Conservation (phyloP, 1,140 invertebrate genomes). For the Formica exsecta region DNA sequence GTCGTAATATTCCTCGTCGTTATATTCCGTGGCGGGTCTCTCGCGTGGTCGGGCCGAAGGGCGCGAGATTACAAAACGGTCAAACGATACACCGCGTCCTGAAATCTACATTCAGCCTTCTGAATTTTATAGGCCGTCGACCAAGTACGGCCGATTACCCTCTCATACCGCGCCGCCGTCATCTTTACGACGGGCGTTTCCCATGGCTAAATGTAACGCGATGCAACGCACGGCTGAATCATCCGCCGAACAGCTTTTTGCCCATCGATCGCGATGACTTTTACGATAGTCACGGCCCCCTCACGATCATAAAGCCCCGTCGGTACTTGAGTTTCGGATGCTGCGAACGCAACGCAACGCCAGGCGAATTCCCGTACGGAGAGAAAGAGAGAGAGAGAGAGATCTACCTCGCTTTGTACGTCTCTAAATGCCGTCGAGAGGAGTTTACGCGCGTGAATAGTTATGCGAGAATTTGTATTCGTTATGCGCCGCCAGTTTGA, state of each 20-base stretch:
- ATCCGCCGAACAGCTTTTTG: conserved; percentile 74
- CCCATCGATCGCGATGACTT: conserved; percentile 84
- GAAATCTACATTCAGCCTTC: conserved; percentile 83
- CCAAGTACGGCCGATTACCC: conserved; percentile 66
- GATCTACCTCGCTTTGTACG: conserved; percentile 11
- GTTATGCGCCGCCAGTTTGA: conserved; percentile 44
- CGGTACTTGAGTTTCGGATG: conserved; percentile 58
- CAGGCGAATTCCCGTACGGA: not conserved
- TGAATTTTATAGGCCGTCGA: conserved; percentile 81
- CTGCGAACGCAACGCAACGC: conserved; percentile 10
- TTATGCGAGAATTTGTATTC: conserved; percentile 55
- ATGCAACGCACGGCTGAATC: conserved; percentile 70
- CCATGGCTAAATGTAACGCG: conserved; percentile 82
- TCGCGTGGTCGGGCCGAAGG: conserved; percentile 70
- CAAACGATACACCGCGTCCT: conserved; percentile 82
- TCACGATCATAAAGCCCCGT: conserved; percentile 81
- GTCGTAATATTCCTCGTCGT: conserved; percentile 76
- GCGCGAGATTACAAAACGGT: conserved; percentile 61
- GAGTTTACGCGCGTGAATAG: conserved; percentile 12
- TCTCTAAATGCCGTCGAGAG: conserved; percentile 26
- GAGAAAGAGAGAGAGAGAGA: not conserved
- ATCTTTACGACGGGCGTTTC: conserved; percentile 80
- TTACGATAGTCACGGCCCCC: conserved; percentile 81
- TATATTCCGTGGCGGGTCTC: conserved; percentile 66
- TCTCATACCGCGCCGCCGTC: conserved; percentile 50